Conservation (phyloP, 1,140 invertebrate genomes). For the Monochamus saltuarius region DNA sequence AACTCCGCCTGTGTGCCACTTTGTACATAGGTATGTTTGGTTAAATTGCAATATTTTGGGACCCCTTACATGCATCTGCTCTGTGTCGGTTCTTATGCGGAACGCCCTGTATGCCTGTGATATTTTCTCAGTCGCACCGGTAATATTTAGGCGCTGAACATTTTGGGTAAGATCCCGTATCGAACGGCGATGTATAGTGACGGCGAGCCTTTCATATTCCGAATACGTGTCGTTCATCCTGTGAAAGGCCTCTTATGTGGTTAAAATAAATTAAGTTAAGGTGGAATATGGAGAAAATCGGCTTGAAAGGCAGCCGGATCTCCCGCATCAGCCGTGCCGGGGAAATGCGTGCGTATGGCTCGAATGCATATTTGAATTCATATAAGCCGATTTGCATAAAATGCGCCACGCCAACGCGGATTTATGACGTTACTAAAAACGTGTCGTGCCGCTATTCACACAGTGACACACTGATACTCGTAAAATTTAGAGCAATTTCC, state of each 20-base stretch:
- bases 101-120: no score
- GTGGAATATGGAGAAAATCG: slow-evolving; percentile 13
- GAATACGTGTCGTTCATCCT: slow-evolving; percentile 14
- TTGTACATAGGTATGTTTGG: no score
- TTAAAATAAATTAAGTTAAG: slow-evolving; percentile 21
- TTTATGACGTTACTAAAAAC: slow-evolving; percentile 34
- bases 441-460: slow-evolving; percentile 35
- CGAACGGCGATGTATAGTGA: slow-evolving; percentile 14
- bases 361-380: slow-evolving; percentile 35
- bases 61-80: no score
- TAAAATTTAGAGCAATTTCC: slow-evolving; percentile 19
- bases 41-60: no score
- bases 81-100: no score
- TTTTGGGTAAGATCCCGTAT: no score
- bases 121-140: no score
- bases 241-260: slow-evolving; percentile 17
- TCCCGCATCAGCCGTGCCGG: slow-evolving; percentile 9
- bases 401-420: slow-evolving; percentile 30
- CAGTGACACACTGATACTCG: slow-evolving; percentile 29
- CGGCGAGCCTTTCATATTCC: slow-evolving; percentile 11
- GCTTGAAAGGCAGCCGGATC: slow-evolving; percentile 21
- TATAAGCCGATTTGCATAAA: slow-evolving; percentile 34
- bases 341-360: slow-evolving; percentile 31
- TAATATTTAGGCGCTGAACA: no score
- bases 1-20: no score